Evolutionary conservation across 2,113 vertebrate genomes (phyloP).

Genomic region (Coryphaenoides rupestris): DNA sequence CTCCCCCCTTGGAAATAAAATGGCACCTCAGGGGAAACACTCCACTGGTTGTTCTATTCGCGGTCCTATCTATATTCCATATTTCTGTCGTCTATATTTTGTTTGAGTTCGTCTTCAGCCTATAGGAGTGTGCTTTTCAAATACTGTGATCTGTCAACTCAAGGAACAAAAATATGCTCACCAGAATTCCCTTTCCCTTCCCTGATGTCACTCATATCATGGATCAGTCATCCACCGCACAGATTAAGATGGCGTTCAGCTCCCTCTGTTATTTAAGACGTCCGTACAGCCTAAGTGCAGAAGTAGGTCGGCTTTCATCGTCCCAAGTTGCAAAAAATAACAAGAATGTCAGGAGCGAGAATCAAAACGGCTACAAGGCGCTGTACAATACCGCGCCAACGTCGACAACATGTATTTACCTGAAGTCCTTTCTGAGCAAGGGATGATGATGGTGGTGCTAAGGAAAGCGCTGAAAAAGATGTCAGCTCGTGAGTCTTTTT

Average conservation of each 20-base stretch:
- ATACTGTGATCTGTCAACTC: constrained; percentile 9
- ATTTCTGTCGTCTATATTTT: background rate
- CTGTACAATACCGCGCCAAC: constrained; percentile 12
- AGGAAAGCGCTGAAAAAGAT: background rate
- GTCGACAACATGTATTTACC: constrained; percentile 42
- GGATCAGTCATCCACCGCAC: background rate
- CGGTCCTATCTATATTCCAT: constrained; percentile 17
- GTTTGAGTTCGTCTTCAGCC: constrained; percentile 4
- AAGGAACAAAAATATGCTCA: constrained; percentile 5
- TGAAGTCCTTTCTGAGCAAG: too few species aligned
- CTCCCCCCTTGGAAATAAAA: constrained; percentile 42
- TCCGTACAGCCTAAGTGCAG: background rate
- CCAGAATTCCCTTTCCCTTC: background rate
- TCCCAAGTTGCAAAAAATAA: constrained; percentile 30
- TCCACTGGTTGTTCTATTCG: constrained; percentile 16
- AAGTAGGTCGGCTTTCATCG: background rate
- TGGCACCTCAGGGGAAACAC: constrained; percentile 26
- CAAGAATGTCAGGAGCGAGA: constrained; percentile 5
- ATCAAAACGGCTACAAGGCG: background rate
- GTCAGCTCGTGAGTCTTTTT: constrained; percentile 34
- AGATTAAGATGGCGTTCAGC: constrained; percentile 30
- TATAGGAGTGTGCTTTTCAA: background rate
- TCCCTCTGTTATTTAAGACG: constrained; percentile 24
- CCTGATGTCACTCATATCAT: background rate
- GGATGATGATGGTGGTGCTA: too few species aligned